Conservation (phyloP, 2,888 invertebrate genomes). For the Dexiosoma caninum region DNA sequence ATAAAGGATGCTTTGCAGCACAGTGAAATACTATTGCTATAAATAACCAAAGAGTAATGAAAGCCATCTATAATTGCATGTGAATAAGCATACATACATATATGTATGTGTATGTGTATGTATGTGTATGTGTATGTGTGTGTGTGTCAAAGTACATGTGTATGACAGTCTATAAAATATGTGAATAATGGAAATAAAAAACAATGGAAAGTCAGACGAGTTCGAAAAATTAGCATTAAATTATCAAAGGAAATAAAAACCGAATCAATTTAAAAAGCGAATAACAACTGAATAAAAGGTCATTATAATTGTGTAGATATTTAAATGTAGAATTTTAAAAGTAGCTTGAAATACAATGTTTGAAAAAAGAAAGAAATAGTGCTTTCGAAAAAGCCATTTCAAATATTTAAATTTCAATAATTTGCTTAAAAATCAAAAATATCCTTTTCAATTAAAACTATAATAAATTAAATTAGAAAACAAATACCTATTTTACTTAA, state of each 20-base stretch:
- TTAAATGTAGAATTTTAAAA: constrained; percentile 9
- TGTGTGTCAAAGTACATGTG: not conserved
- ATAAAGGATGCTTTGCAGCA: not conserved
- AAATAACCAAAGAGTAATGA: not conserved
- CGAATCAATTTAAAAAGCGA: constrained; percentile 13
- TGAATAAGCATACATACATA: not conserved
- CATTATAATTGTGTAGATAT: constrained; percentile 15
- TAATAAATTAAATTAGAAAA: not conserved
- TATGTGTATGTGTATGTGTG: not conserved
- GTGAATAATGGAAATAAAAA: not conserved
- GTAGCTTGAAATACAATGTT: not conserved
- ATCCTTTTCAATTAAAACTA: not conserved
- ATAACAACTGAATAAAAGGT: not conserved
- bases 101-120: not conserved
- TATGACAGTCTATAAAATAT: not conserved
- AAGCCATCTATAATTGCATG: constrained; percentile 11
- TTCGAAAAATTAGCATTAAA: not conserved
- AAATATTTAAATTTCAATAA: not conserved
- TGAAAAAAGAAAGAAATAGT: not conserved
- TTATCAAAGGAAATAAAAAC: not conserved
- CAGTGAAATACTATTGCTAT: not conserved
- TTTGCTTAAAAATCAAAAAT: not conserved
- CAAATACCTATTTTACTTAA: not conserved
- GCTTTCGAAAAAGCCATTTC: not conserved
- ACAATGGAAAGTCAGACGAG: constrained; percentile 3